Conservation (phyloP, 2,888 invertebrate species). For the Chirona hameri region DNA sequence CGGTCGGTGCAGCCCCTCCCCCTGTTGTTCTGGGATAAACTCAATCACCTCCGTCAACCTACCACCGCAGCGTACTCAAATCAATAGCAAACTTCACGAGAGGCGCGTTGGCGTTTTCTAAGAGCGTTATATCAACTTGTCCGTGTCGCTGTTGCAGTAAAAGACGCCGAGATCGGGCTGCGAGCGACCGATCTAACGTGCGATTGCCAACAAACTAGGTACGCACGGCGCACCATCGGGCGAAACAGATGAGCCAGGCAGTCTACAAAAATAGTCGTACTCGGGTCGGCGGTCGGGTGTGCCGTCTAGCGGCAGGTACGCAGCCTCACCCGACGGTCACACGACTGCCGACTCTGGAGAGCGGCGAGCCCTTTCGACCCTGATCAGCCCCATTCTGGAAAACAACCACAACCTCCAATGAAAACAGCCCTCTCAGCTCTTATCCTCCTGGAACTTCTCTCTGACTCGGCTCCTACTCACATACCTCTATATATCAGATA, state of each 20-base stretch:
- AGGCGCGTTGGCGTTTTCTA: neutral
- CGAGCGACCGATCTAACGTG: neutral
- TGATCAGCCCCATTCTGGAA: too few species aligned
- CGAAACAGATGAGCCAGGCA: neutral
- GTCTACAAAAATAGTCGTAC: neutral
- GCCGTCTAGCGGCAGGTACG: neutral
- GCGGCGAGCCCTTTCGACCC: too few species aligned
- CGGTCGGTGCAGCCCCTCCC: neutral
- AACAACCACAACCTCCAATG: too few species aligned
- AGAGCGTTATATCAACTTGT: neutral
- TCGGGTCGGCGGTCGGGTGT: neutral
- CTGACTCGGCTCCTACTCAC: too few species aligned
- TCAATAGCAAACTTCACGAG: neutral
- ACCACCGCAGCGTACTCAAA: neutral
- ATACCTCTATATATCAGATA: too few species aligned
- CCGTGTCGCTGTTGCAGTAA: neutral
- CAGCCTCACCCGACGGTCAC: too few species aligned
- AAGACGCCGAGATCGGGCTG: neutral
- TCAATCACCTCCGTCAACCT: neutral
- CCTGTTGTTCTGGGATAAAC: neutral
- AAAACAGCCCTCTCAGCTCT: too few species aligned
- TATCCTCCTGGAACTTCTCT: too few species aligned
- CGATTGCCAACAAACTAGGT: neutral
- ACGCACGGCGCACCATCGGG: neutral
- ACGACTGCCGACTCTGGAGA: too few species aligned